phyloP scores from a whole-genome alignment of 1,140 invertebrate genomes.

The Pseudomyrmex gracilis region DNA sequence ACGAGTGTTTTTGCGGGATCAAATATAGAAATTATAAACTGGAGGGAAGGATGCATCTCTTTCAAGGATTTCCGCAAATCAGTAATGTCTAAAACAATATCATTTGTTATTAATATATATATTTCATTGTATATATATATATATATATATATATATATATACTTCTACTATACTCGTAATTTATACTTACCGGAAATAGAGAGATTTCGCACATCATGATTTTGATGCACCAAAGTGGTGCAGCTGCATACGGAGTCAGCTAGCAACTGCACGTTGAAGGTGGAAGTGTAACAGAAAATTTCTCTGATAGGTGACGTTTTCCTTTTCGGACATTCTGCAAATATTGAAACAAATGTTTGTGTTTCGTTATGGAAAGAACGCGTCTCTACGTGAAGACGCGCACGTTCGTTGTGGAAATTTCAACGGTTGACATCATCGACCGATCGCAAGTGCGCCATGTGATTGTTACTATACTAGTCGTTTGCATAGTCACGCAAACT shows the following conservation, averaged over 20 bases:
- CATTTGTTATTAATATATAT: background rate
- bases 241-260: conserved; percentile 81
- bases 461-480: conserved; percentile 71
- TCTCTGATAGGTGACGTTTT: conserved; percentile 79
- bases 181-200: conserved; percentile 79
- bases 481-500: conserved; percentile 72
- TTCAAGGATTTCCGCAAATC: conserved; percentile 77
- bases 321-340: conserved; percentile 81
- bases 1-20: conserved; percentile 74
- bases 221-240: conserved; percentile 82
- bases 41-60: conserved; percentile 76
- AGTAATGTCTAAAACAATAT: conserved; percentile 76
- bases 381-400: background rate
- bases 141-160: too few relatives aligned
- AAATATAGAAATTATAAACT: conserved; percentile 77
- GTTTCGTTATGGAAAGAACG: background rate
- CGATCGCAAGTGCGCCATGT: conserved; percentile 52
- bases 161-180: too few relatives aligned
- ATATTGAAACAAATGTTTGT: conserved; percentile 11
- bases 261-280: conserved; percentile 69
- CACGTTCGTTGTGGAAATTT: background rate
- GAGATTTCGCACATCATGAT: conserved; percentile 79
- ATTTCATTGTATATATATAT: too few relatives aligned
- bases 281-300: conserved; percentile 82
- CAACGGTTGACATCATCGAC: conserved; percentile 72